Evolutionary conservation across 2,888 invertebrate species (phyloP).

Genomic region (Orthosia incerta): DNA sequence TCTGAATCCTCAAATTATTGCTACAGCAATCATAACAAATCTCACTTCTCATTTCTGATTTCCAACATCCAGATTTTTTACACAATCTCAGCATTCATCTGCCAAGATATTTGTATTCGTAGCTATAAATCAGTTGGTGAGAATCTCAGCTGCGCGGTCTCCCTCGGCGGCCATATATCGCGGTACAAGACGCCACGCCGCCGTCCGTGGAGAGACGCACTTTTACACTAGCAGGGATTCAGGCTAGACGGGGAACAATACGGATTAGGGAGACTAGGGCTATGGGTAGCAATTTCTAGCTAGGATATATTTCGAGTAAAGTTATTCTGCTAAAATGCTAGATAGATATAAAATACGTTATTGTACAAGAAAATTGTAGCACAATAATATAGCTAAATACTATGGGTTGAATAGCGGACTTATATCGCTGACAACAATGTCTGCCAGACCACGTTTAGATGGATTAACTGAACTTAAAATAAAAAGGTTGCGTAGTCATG

Average conservation of each 20-base stretch:
- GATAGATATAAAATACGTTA: neutral
- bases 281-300: constrained; percentile 22
- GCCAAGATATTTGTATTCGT: constrained; percentile 71
- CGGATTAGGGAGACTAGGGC: constrained; percentile 40
- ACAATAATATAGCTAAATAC: neutral
- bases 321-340: neutral
- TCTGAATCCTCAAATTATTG: neutral
- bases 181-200: constrained; percentile 79
- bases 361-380: neutral
- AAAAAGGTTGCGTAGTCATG: too few species aligned
- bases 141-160: constrained; percentile 85
- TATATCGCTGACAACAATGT: neutral
- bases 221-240: constrained; percentile 64
- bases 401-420: neutral
- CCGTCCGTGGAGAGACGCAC: constrained; percentile 77
- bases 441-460: neutral
- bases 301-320: neutral
- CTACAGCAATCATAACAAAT: neutral
- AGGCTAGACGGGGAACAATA: constrained; percentile 55
- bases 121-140: constrained; percentile 86
- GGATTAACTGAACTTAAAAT: too few species aligned
- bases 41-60: constrained; percentile 2
- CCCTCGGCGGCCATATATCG: constrained; percentile 89
- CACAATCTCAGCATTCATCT: constrained; percentile 54
- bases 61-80: constrained; percentile 35